Evolutionary conservation across 2,888 invertebrate species (phyloP), one percentile per base, ranked within the genome.

Genomic region (Drosophila putrida): DNA sequence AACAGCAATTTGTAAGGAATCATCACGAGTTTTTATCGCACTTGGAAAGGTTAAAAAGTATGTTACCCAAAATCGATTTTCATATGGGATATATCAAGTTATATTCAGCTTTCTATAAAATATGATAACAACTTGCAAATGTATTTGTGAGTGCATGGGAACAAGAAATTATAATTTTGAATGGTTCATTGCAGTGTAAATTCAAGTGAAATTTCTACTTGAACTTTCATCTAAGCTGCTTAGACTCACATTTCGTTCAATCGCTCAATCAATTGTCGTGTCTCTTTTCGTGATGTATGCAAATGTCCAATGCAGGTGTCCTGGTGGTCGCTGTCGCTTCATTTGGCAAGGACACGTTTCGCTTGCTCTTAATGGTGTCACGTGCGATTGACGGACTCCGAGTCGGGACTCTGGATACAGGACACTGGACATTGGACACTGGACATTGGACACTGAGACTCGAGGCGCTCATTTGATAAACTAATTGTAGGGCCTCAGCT

Each of bases 391-490:
- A 38, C 10, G 36, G 35, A 43, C 10, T 28, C 27, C 31, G 31
- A 27, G n/a, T n/a, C n/a, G n/a, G 28, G 43, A 53, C 46, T 38
- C 72, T 33, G 20, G 27, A 13, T n/a, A 8, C 9, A n/a, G 35
- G 33, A 49, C 51, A 9, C 31, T 31, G 6, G 28, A 28, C 2
- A 20, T 67, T 33, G 20, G 27, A 13, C 20, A 8, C 9, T 20
- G 35, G 33, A 49, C 51, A 31, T 8, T 31, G 6, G 28, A 28
- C 3, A 3, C 41, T 55, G 25, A 57, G 68, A 58, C 80, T 68
- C 69, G 53, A 68, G 69, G 64, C 72, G 68, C 82, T 65, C 86
- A 74, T 85, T 83, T 82, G 80, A 76, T 85, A 82, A 75, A 70
- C 82, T 80, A 88, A 88, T 85, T 83, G 72, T 50, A 11, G 58